Evolutionary conservation across 2,888 invertebrate genomes (phyloP).

Genomic region (Plutella xylostella): DNA sequence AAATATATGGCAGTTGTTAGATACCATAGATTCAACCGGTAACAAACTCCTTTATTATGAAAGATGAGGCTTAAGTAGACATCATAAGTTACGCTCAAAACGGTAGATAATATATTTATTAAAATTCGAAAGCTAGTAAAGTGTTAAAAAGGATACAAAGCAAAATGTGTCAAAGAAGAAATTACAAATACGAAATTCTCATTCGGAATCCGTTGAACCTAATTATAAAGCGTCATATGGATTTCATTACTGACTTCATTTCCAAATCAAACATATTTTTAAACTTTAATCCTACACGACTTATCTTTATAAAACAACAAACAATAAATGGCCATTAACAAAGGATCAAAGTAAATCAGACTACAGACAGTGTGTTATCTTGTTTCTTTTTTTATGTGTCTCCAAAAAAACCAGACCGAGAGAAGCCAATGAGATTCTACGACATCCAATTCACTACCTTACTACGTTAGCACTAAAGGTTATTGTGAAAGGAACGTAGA

Average conservation of each 20-base stretch:
- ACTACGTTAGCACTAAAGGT: conserved; percentile 38
- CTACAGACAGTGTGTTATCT: background rate
- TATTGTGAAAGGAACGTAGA: conserved; percentile 60
- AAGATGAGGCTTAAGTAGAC: no score
- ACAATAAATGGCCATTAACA: no score
- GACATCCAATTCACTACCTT: conserved; percentile 24
- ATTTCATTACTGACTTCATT: conserved; percentile 29
- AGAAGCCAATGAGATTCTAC: conserved; percentile 25
- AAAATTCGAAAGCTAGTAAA: no score
- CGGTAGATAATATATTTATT: no score
- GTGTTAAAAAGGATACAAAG: background rate
- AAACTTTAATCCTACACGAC: conserved; percentile 26
- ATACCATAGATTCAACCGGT: no score
- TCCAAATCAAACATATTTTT: conserved; percentile 34
- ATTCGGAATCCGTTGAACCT: conserved; percentile 53
- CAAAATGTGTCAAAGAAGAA: conserved; percentile 16
- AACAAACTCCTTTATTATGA: no score
- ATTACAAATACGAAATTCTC: conserved; percentile 46
- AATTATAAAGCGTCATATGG: conserved; percentile 68
- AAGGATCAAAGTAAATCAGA: background rate
- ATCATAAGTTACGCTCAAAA: no score
- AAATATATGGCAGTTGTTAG: no score
- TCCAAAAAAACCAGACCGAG: background rate
- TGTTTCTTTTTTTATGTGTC: background rate
- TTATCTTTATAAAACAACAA: conserved; percentile 19